These are phyloP conservation scores for Macropus fuliginosus DNA, from an alignment of 2,797 vertebrate species.

Conservation along the genomic window DNA sequence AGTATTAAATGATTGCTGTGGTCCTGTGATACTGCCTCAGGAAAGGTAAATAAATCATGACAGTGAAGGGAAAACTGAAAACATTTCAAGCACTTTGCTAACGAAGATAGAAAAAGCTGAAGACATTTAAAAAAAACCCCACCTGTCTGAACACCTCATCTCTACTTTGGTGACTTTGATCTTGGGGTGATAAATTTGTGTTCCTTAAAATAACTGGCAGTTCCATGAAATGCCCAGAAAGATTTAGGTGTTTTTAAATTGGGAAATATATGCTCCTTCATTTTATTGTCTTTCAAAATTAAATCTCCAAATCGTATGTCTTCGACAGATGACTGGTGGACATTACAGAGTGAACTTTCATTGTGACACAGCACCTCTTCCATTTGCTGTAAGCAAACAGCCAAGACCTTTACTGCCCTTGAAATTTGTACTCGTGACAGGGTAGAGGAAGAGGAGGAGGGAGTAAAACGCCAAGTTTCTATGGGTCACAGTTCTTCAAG, in stretches of 20 bases:
- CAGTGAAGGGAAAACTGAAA: slow-evolving; percentile 39
- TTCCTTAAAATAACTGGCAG: slow-evolving; percentile 52
- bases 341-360: slow-evolving; percentile 46
- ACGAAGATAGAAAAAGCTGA: background rate
- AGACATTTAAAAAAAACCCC: background rate
- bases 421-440: slow-evolving; percentile 80
- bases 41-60: background rate
- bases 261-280: slow-evolving; percentile 45
- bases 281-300: slow-evolving; percentile 41
- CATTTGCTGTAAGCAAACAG: slow-evolving; percentile 81
- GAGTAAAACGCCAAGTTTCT: slow-evolving; percentile 69
- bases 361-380: slow-evolving; percentile 70
- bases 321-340: slow-evolving; percentile 61
- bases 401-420: slow-evolving; percentile 81
- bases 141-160: slow-evolving; percentile 60
- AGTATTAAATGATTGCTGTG: background rate
- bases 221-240: slow-evolving; percentile 49
- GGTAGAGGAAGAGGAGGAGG: slow-evolving; percentile 50
- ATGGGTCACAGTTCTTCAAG: slow-evolving; percentile 70
- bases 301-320: slow-evolving; percentile 44
- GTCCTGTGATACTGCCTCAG: background rate
- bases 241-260: slow-evolving; percentile 78
- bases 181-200: slow-evolving; percentile 37
- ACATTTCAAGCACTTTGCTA: slow-evolving; percentile 21
- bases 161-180: slow-evolving; percentile 21